phyloP scores from a whole-genome alignment of 1,140 invertebrate genomes.

The Drosophila littoralis region DNA sequence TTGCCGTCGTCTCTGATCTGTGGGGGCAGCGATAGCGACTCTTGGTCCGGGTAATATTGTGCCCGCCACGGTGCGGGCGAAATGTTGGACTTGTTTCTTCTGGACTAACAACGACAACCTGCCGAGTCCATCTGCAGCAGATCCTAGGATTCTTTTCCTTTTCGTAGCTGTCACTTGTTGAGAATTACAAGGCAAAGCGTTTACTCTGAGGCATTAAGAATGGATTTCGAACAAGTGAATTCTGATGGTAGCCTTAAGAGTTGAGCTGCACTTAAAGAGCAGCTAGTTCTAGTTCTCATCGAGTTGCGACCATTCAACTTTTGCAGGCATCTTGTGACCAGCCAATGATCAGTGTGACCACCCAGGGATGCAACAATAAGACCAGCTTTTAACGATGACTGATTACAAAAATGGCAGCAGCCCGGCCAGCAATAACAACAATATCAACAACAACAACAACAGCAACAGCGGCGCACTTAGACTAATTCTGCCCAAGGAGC shows the following conservation, averaged over 20 bases:
- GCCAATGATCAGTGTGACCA: slow-evolving; percentile 31
- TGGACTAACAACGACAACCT: too few species aligned
- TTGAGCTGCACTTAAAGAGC: too few species aligned
- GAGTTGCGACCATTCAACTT: neutral
- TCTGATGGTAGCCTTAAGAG: too few species aligned
- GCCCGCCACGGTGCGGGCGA: too few species aligned
- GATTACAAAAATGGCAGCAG: slow-evolving; percentile 53
- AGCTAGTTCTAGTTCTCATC: neutral
- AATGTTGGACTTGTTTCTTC: too few species aligned
- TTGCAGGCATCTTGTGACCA: slow-evolving; percentile 19
- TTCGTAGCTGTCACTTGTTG: too few species aligned
- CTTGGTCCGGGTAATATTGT: too few species aligned
- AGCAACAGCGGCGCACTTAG: slow-evolving; percentile 36
- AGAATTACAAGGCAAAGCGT: too few species aligned
- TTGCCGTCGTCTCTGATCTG: slow-evolving; percentile 11
- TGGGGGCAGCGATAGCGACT: neutral
- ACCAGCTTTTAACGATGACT: slow-evolving; percentile 58
- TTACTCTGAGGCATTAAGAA: too few species aligned
- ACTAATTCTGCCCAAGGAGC: slow-evolving; percentile 53
- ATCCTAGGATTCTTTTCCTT: too few species aligned
- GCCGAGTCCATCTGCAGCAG: too few species aligned
- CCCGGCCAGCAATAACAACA: slow-evolving; percentile 8
- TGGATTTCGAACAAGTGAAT: neutral
- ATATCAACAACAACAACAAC: slow-evolving; percentile 35
- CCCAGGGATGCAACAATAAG: slow-evolving; percentile 55